phyloP scores from a whole-genome alignment of 2,888 invertebrate genomes.

The Limnephilus auricula region DNA sequence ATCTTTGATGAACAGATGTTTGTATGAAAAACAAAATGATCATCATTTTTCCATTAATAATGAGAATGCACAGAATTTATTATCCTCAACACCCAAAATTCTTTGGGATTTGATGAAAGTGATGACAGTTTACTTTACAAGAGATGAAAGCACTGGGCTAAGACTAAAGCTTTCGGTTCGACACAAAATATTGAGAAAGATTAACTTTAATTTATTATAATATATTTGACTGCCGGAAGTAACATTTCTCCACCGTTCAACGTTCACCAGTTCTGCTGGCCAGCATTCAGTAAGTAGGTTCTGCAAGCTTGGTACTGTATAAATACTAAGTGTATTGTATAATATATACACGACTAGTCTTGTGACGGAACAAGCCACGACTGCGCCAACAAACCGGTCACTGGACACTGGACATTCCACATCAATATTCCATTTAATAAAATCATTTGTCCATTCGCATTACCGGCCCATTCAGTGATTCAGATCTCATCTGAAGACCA shows the following conservation, averaged over 20 bases:
- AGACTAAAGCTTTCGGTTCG: neutral
- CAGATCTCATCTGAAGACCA: neutral
- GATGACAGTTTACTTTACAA: neutral
- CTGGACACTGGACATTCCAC: conserved; percentile 23
- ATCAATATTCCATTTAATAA: conserved; percentile 47
- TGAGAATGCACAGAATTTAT: neutral
- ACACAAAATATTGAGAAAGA: neutral
- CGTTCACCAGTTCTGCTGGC: neutral
- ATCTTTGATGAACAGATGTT: neutral
- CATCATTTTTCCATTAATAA: neutral
- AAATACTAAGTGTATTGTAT: neutral
- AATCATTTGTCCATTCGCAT: conserved; percentile 47
- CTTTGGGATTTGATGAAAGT: neutral
- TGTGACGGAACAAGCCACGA: conserved; percentile 14
- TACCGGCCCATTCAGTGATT: conserved; percentile 33
- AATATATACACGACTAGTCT: neutral
- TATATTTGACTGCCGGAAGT: neutral
- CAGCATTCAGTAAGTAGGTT: neutral
- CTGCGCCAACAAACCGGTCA: conserved; percentile 39
- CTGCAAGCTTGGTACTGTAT: neutral
- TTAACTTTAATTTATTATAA: too few species aligned
- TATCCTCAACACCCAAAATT: neutral
- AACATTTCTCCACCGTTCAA: conserved; percentile 15
- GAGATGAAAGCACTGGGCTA: neutral
- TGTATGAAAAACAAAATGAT: neutral